A percentile compares a stretch with the other conserved stretches of the same genome.
Evolutionary conservation across 2,113 vertebrate genomes (phyloP).

Genomic region (Epinephelus lanceolatus): DNA sequence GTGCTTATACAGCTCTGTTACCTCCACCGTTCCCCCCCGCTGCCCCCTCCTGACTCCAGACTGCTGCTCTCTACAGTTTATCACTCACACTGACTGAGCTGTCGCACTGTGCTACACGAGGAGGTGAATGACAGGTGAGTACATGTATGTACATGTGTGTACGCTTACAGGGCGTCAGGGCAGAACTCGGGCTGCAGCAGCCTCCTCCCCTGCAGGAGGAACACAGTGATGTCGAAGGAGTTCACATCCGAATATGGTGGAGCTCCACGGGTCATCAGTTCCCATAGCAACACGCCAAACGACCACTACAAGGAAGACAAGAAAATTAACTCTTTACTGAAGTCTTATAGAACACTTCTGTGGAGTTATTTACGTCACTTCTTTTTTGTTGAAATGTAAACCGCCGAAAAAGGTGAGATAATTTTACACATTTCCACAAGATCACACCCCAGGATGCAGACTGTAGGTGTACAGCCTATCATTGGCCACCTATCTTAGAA

Average conservation of each 20-base stretch:
- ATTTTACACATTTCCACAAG: too few species aligned
- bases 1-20: conserved; percentile 15
- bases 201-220: conserved; percentile 95
- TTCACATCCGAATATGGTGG: conserved; percentile 98
- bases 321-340: background rate
- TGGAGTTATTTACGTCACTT: background rate
- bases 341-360: background rate
- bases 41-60: conserved; percentile 2
- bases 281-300: conserved; percentile 97
- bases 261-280: conserved; percentile 97
- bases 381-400: background rate
- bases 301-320: conserved; percentile 79
- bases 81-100: conserved; percentile 51
- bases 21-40: background rate
- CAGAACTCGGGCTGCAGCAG: conserved; percentile 98
- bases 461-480: too few species aligned
- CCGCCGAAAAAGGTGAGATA: background rate
- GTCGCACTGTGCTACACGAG: conserved; percentile 2
- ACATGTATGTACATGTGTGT: background rate
- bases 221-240: conserved; percentile 98
- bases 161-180: conserved; percentile 94
- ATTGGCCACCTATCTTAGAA: too few species aligned
- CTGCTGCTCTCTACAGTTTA: conserved; percentile 12
- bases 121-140: conserved; percentile 18
- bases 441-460: too few species aligned